A percentile compares a stretch with the other conserved stretches of the same genome.
phyloP scores from a whole-genome alignment of 2,888 invertebrate species.

The Theretra japonica region DNA sequence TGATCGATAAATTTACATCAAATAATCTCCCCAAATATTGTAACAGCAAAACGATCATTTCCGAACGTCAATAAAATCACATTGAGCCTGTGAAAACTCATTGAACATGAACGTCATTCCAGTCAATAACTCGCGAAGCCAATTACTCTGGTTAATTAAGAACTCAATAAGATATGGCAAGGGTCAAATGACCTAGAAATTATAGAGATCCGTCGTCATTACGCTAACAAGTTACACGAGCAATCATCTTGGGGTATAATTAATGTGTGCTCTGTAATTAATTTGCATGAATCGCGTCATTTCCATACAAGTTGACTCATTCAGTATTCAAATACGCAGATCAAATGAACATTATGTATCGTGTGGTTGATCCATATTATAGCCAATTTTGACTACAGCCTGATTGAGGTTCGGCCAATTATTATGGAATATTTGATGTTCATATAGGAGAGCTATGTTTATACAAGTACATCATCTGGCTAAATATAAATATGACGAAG shows the following conservation, averaged over 20 bases:
- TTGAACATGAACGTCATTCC: background rate
- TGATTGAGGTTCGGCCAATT: background rate
- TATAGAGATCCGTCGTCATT: conserved; percentile 46
- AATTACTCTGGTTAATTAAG: conserved; percentile 32
- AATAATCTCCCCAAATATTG: too few species aligned
- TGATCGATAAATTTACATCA: too few species aligned
- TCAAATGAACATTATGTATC: background rate
- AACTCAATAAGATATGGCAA: conserved; percentile 44
- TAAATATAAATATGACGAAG: too few species aligned
- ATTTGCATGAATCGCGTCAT: conserved; percentile 47
- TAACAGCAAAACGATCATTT: too few species aligned
- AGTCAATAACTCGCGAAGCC: conserved; percentile 21
- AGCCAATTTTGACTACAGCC: background rate
- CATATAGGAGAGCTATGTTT: too few species aligned
- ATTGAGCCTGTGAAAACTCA: background rate
- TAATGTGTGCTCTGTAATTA: conserved; percentile 52
- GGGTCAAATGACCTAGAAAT: conserved; percentile 40
- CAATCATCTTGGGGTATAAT: conserved; percentile 55
- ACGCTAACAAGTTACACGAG: conserved; percentile 52
- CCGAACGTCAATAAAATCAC: too few species aligned
- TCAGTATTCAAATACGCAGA: conserved; percentile 14
- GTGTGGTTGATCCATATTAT: background rate
- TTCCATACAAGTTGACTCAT: conserved; percentile 23
- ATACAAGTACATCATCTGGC: too few species aligned
- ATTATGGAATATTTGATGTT: too few species aligned